These are phyloP conservation scores for Cyclura pinguis DNA, from an alignment of 2,797 vertebrate genomes.

Conservation along the genomic window DNA sequence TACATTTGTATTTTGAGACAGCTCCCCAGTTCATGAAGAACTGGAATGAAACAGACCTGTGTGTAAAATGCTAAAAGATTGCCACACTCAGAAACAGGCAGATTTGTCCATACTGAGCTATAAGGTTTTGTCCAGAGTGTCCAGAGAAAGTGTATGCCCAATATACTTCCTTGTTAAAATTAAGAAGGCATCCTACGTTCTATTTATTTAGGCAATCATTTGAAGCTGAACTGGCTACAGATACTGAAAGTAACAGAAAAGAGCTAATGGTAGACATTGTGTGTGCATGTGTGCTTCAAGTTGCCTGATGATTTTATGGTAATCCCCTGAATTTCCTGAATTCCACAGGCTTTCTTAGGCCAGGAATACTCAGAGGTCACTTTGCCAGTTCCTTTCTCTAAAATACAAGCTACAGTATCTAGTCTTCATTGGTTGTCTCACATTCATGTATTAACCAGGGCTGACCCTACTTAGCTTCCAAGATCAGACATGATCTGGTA, in stretches of 20 bases:
- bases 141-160: not conserved
- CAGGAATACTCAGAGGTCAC: not conserved
- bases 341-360: too few species aligned
- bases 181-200: too few species aligned
- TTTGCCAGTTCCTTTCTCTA: too few species aligned
- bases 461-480: too few species aligned
- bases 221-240: not conserved
- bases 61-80: not conserved
- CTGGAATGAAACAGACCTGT: not conserved
- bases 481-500: not conserved
- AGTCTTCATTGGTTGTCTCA: too few species aligned
- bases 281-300: too few species aligned
- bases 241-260: not conserved
- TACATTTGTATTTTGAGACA: not conserved
- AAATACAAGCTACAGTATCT: too few species aligned
- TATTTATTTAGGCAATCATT: not conserved
- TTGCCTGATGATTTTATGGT: too few species aligned
- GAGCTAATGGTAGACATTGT: not conserved
- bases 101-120: not conserved
- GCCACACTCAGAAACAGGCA: not conserved
- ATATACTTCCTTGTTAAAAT: not conserved
- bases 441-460: too few species aligned
- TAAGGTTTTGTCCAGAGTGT: not conserved
- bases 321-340: too few species aligned
- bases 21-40: not conserved